A percentile compares a stretch with the other conserved stretches of the same genome.
These are phyloP conservation scores for Pheosia tremula DNA, from an alignment of 2,888 invertebrate species.

Conservation along the genomic window DNA sequence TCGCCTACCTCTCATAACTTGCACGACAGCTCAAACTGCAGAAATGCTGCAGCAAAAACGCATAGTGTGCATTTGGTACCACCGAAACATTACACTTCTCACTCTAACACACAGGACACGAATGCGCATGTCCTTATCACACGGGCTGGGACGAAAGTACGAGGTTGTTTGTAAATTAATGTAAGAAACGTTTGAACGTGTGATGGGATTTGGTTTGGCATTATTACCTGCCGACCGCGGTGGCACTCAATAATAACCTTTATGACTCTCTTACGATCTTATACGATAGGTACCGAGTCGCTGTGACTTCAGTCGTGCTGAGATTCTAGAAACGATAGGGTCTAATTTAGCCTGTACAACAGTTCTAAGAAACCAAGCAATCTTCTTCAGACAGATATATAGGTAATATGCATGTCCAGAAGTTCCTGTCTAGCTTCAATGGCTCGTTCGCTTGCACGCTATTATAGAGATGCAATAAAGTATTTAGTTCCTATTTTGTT, in stretches of 20 bases:
- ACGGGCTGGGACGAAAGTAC: constrained; percentile 43
- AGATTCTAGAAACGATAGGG: neutral
- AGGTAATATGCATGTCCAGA: no score
- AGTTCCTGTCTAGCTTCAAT: no score
- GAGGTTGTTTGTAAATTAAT: constrained; percentile 54
- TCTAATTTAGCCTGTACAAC: neutral
- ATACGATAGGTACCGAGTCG: neutral
- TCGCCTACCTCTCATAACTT: constrained; percentile 34
- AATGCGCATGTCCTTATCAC: constrained; percentile 48
- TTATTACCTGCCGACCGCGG: neutral
- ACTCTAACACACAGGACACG: constrained; percentile 36
- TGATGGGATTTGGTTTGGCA: neutral
- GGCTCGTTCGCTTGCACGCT: no score
- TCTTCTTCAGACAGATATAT: no score
- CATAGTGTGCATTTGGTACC: constrained; percentile 77
- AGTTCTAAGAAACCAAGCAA: neutral
- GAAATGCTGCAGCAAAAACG: constrained; percentile 76
- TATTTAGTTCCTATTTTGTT: no score
- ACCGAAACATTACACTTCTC: constrained; percentile 56
- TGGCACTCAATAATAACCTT: neutral
- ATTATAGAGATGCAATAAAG: no score
- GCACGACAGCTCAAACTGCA: constrained; percentile 56
- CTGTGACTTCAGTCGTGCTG: neutral
- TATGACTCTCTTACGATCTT: neutral
- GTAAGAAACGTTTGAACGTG: constrained; percentile 10